These are phyloP conservation scores for Formicarius rufipectus DNA, from an alignment of 2,113 vertebrate species.

Conservation along the genomic window DNA sequence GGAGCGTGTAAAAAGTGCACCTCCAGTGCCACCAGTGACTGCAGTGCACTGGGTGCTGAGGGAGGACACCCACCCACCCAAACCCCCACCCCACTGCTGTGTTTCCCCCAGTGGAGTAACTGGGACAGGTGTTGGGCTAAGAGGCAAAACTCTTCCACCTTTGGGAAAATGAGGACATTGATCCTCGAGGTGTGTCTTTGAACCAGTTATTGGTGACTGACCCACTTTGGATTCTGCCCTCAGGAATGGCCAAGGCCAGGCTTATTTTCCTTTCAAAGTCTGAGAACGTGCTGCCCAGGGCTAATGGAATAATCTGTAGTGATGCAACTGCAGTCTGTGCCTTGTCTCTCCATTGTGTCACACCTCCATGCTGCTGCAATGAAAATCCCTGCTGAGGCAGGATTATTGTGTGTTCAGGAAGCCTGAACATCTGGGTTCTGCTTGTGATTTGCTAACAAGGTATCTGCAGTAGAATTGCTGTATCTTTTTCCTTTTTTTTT, in stretches of 20 bases:
- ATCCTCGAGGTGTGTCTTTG: neutral
- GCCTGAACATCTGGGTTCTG: neutral
- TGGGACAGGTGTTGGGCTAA: neutral
- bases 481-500: neutral
- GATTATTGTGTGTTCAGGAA: neutral
- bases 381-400: constrained; percentile 29
- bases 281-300: neutral
- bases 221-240: neutral
- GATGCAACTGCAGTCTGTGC: constrained; percentile 2
- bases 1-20: neutral
- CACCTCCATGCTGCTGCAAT: neutral
- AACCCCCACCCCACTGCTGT: neutral
- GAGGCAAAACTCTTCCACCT: neutral
- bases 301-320: constrained; percentile 1
- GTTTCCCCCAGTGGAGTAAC: neutral
- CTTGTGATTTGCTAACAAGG: neutral
- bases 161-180: neutral
- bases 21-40: neutral
- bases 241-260: neutral
- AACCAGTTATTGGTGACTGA: neutral
- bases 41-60: neutral
- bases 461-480: neutral
- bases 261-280: neutral
- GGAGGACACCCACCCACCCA: neutral
- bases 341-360: constrained; percentile 7